Conservation (phyloP, 2,797 vertebrate genomes). For the Parauchenoglanis ngamensis region DNA sequence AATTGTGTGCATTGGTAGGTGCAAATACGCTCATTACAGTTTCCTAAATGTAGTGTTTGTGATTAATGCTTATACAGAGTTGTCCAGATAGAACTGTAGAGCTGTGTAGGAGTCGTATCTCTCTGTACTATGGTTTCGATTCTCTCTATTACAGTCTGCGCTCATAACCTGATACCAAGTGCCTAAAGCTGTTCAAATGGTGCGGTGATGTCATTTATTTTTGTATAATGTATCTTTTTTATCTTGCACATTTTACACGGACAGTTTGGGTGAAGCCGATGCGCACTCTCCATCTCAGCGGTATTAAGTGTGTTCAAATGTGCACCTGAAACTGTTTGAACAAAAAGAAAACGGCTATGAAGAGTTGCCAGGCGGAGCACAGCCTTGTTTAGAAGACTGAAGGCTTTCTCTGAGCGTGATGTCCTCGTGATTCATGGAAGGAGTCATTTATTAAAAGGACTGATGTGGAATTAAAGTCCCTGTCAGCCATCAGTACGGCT, state of each 20-base stretch:
- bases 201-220: slow-evolving; percentile 42
- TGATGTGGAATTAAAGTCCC: slow-evolving; percentile 2
- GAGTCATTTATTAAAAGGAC: not conserved
- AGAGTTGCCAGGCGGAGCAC: not conserved
- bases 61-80: not conserved
- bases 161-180: slow-evolving; percentile 37
- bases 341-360: slow-evolving; percentile 16
- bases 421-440: not conserved
- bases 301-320: slow-evolving; percentile 47
- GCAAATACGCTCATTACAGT: not conserved
- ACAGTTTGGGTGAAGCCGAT: slow-evolving; percentile 40
- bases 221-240: slow-evolving; percentile 46
- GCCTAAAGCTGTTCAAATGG: slow-evolving; percentile 52
- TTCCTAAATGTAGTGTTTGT: not conserved
- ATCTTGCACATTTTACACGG: slow-evolving; percentile 48
- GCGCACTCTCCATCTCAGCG: not conserved
- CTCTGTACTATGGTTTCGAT: not conserved
- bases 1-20: not conserved
- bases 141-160: slow-evolving; percentile 4
- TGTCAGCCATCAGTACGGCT: not conserved
- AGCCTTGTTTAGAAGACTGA: slow-evolving; percentile 4
- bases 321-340: slow-evolving; percentile 50
- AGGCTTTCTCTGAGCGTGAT: not conserved
- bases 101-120: not conserved
- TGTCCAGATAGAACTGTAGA: not conserved